Percentiles rank a stretch among this genome's conserved stretches.
These are phyloP conservation scores for Cyrtodaria siliqua DNA, from an alignment of 2,888 invertebrate genomes.

Conservation along the genomic window DNA sequence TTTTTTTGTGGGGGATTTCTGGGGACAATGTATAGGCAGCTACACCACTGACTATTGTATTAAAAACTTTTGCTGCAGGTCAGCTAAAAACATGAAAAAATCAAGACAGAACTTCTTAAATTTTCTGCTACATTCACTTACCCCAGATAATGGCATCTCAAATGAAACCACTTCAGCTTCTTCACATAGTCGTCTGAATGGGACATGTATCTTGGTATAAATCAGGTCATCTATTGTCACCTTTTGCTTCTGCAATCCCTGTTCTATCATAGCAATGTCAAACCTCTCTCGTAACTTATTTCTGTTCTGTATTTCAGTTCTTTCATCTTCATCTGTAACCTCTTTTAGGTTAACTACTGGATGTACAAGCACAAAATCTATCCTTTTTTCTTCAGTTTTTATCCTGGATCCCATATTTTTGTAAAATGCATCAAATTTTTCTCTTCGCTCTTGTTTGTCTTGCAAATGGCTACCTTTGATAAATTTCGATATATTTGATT, in stretches of 20 bases:
- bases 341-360: conserved; percentile 41
- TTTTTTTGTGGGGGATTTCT: too few species aligned
- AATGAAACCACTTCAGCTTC: conserved; percentile 84
- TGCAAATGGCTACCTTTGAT: background rate
- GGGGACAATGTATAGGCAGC: too few species aligned
- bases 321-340: conserved; percentile 51
- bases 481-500: background rate
- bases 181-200: conserved; percentile 82
- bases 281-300: conserved; percentile 70
- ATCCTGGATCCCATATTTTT: conserved; percentile 59
- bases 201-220: conserved; percentile 80
- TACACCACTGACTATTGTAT: too few species aligned
- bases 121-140: conserved; percentile 71
- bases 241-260: conserved; percentile 77
- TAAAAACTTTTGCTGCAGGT: too few species aligned
- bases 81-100: too few species aligned
- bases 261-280: conserved; percentile 70
- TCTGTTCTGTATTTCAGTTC: conserved; percentile 36
- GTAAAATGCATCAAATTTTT: conserved; percentile 68
- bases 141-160: conserved; percentile 84
- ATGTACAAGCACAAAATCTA: conserved; percentile 83
- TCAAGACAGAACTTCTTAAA: too few species aligned
- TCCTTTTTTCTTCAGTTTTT: conserved; percentile 76
- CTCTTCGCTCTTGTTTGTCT: conserved; percentile 35
- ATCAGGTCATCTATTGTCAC: conserved; percentile 67